These are phyloP conservation scores for Patella ulyssiponensis DNA, from an alignment of 2,888 invertebrate species.

Conservation along the genomic window DNA sequence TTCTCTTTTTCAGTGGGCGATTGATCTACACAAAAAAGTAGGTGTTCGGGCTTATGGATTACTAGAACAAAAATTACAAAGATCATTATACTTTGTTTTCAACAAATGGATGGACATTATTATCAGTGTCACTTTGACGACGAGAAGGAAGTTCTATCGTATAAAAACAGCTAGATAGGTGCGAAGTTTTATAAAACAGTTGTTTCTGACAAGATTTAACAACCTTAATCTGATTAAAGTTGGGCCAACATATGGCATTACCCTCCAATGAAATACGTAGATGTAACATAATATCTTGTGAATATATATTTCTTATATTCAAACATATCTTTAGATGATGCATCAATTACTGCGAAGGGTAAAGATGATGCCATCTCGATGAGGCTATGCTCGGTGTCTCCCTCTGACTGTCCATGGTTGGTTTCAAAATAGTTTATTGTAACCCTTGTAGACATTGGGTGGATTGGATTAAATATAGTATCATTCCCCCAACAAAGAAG, in stretches of 20 bases:
- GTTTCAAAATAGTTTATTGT: constrained; percentile 14
- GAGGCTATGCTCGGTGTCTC: neutral
- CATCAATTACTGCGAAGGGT: neutral
- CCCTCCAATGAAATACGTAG: neutral
- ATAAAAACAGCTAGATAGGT: too few species aligned
- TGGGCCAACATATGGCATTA: neutral
- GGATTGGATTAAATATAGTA: neutral
- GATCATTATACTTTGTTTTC: too few species aligned
- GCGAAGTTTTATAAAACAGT: too few species aligned
- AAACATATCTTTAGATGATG: neutral
- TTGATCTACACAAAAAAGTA: too few species aligned
- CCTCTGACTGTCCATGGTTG: constrained; percentile 15
- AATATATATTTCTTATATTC: neutral
- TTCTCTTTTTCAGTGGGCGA: too few species aligned
- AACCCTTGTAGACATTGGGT: constrained; percentile 6
- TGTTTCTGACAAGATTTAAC: neutral
- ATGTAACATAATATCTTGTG: neutral
- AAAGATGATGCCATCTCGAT: neutral
- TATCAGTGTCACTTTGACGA: too few species aligned
- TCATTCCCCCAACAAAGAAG: neutral
- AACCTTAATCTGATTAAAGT: neutral
- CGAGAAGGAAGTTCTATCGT: too few species aligned
- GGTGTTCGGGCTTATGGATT: too few species aligned
- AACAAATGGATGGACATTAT: too few species aligned
- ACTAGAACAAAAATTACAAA: too few species aligned